Conservation (phyloP, 2,797 vertebrate genomes). For the Eulemur rubriventer region DNA sequence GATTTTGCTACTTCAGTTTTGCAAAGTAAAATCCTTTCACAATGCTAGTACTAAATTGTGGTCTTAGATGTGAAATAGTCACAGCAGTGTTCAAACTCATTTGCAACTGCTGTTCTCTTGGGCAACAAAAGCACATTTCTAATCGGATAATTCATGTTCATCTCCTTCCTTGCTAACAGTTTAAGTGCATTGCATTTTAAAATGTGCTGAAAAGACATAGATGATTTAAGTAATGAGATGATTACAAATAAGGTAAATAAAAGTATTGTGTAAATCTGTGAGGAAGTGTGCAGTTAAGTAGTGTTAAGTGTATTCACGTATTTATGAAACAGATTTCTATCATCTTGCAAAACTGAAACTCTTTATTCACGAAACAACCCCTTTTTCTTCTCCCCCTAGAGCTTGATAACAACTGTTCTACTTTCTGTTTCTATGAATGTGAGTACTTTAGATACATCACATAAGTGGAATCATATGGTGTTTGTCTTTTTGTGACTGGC, state of each 20-base stretch:
- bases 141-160: not conserved
- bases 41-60: not conserved
- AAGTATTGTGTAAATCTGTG: not conserved
- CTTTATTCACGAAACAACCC: not conserved
- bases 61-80: not conserved
- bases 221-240: constrained; percentile 1
- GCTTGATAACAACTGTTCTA: not conserved
- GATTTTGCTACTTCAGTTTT: not conserved
- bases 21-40: not conserved
- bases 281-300: not conserved
- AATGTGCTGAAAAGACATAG: not conserved
- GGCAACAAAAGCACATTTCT: not conserved
- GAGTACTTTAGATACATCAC: not conserved
- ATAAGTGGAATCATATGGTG: not conserved
- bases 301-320: not conserved
- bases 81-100: not conserved
- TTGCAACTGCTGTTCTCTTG: not conserved
- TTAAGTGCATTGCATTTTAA: constrained; percentile 42
- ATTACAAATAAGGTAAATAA: constrained; percentile 1
- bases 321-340: not conserved
- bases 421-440: not conserved
- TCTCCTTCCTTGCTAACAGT: not conserved
- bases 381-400: fast-evolving
- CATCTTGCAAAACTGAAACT: not conserved
- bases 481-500: not conserved